Percentiles rank a stretch among this genome's conserved stretches.
Conservation (phyloP, 2,797 vertebrate species). For the Anabas testudineus region DNA sequence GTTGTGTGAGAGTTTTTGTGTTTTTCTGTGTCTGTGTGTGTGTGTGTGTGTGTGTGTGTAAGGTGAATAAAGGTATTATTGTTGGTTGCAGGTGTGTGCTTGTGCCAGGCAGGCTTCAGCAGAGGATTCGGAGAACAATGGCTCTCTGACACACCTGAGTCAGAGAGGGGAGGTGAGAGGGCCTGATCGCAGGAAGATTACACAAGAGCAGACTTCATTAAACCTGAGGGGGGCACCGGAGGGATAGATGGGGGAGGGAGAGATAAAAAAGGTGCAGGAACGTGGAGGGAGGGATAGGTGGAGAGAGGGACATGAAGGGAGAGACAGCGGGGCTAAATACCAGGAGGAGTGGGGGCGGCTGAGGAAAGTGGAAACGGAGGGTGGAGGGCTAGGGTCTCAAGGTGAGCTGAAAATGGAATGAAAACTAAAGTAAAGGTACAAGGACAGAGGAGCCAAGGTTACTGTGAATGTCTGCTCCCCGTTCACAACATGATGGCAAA, state of each 20-base stretch:
- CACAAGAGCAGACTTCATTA: constrained; percentile 75
- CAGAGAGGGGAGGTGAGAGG: constrained; percentile 81
- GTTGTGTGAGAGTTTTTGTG: constrained; percentile 28
- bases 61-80: constrained; percentile 80
- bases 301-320: constrained; percentile 32
- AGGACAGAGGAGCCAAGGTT: constrained; percentile 38
- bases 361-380: constrained; percentile 30
- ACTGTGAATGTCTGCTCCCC: constrained; percentile 4
- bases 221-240: constrained; percentile 45
- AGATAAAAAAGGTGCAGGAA: constrained; percentile 51
- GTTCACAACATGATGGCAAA: neutral
- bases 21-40: constrained; percentile 16
- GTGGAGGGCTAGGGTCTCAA: constrained; percentile 7
- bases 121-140: constrained; percentile 80
- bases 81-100: constrained; percentile 86
- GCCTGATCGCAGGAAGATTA: constrained; percentile 79
- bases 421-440: constrained; percentile 22
- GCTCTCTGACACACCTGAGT: constrained; percentile 83
- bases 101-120: constrained; percentile 75
- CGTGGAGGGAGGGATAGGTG: constrained; percentile 31
- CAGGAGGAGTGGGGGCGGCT: constrained; percentile 5
- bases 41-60: constrained; percentile 31
- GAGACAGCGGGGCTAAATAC: constrained; percentile 25
- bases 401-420: constrained; percentile 33
- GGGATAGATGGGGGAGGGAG: constrained; percentile 12